Conservation (phyloP, 2,888 invertebrate species). For the Conomelus anceps region DNA sequence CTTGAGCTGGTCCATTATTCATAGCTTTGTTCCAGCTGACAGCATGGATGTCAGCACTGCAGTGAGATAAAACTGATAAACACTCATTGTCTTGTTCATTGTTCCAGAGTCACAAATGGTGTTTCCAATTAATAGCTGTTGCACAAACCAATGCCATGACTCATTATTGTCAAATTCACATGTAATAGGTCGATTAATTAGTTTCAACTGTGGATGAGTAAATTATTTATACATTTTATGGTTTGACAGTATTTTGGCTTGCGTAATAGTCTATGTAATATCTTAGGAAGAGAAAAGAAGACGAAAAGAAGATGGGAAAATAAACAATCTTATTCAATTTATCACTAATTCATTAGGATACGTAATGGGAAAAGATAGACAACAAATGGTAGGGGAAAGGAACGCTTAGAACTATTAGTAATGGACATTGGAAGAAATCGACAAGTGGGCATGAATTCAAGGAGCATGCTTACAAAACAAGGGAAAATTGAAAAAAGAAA, state of each 20-base stretch:
- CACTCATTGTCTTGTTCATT: background rate
- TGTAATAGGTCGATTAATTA: background rate
- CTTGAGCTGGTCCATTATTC: background rate
- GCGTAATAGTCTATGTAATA: no score
- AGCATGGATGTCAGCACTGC: background rate
- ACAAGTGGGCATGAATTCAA: no score
- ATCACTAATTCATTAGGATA: no score
- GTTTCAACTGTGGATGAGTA: background rate
- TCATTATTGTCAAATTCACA: background rate
- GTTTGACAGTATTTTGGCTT: background rate
- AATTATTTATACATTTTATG: background rate
- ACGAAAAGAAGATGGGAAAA: no score
- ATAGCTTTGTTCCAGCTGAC: background rate
- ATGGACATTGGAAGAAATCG: no score
- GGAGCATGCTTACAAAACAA: no score
- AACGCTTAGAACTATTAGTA: no score
- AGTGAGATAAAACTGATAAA: background rate
- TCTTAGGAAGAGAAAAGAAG: no score
- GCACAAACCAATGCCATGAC: background rate
- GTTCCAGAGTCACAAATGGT: background rate
- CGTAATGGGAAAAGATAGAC: no score
- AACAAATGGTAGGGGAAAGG: no score
- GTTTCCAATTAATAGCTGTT: background rate
- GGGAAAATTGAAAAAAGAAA: no score
- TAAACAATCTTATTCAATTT: no score